A percentile compares a stretch with the other conserved stretches of the same genome.
phyloP scores from a whole-genome alignment of 2,797 vertebrate genomes.

The Paramormyrops hopkinsi region DNA sequence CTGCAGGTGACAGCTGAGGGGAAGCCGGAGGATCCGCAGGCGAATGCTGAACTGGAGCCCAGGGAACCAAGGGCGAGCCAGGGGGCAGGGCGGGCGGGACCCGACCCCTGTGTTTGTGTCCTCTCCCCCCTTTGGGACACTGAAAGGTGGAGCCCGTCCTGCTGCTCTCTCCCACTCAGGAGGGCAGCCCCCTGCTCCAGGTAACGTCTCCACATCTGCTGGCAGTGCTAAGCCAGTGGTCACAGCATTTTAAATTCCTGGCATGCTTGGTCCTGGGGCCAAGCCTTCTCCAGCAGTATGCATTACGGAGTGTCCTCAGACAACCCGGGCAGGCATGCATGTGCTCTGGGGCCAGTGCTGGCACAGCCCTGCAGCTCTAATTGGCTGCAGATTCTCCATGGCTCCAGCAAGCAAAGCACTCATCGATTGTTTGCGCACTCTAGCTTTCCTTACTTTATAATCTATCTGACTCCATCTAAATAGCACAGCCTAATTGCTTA shows the following conservation, averaged over 20 bases:
- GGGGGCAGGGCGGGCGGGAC: too few relatives aligned
- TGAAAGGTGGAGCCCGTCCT: neutral
- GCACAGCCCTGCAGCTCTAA: slow-evolving; percentile 21
- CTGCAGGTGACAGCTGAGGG: too few relatives aligned
- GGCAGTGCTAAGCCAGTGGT: slow-evolving; percentile 30
- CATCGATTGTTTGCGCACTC: slow-evolving; percentile 28
- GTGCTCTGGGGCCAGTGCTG: slow-evolving; percentile 24
- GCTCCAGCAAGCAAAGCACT: slow-evolving; percentile 22
- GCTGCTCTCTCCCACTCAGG: slow-evolving; percentile 19
- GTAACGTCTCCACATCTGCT: slow-evolving; percentile 45
- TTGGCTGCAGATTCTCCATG: slow-evolving; percentile 30
- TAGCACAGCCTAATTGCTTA: slow-evolving; percentile 34
- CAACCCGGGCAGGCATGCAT: slow-evolving; percentile 32
- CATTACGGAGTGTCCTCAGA: slow-evolving; percentile 50
- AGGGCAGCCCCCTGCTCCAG: slow-evolving; percentile 19
- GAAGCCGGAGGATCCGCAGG: too few relatives aligned
- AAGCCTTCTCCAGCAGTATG: slow-evolving; percentile 43
- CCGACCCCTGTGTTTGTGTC: too few relatives aligned
- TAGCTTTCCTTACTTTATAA: slow-evolving; percentile 9
- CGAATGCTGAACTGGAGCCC: too few relatives aligned
- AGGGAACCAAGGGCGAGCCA: too few relatives aligned
- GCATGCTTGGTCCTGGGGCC: slow-evolving; percentile 42
- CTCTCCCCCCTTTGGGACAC: too few relatives aligned
- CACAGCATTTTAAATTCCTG: slow-evolving; percentile 44
- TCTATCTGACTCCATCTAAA: slow-evolving; percentile 23